These are phyloP conservation scores for Casuarius casuarius DNA, from an alignment of 2,113 vertebrate genomes.

Conservation along the genomic window DNA sequence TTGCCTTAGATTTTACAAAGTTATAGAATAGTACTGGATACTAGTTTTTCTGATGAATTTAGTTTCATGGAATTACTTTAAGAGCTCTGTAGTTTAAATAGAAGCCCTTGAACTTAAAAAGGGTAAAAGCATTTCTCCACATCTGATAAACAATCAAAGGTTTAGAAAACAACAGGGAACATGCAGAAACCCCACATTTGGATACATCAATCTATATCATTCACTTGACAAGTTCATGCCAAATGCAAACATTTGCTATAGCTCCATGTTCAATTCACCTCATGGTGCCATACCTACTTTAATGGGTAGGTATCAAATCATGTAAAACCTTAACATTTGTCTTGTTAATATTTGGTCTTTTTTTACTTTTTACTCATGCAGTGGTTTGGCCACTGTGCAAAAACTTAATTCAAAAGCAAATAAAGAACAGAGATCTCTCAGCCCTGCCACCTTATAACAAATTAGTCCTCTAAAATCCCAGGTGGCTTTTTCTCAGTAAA, in stretches of 20 bases:
- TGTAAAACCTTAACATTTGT: fast-evolving
- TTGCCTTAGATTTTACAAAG: neutral
- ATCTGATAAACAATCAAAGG: neutral
- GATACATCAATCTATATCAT: neutral
- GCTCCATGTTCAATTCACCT: neutral
- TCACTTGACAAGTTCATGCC: neutral
- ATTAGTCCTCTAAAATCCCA: neutral
- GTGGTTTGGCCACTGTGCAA: fast-evolving
- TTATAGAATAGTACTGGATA: neutral
- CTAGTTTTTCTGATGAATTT: neutral
- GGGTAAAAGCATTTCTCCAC: neutral
- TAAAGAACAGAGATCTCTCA: neutral
- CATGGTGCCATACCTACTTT: neutral
- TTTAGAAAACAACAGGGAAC: neutral
- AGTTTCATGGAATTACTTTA: neutral
- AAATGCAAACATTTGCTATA: neutral
- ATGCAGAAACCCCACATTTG: neutral
- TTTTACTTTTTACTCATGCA: neutral
- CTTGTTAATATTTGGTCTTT: neutral
- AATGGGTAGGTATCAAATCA: neutral
- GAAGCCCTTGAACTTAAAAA: neutral
- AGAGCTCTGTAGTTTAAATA: neutral
- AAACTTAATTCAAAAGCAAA: neutral
- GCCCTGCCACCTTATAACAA: neutral
- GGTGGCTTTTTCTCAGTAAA: neutral